Percentiles rank a stretch among this genome's conserved stretches.
phyloP scores from a whole-genome alignment of 2,888 invertebrate genomes.

The Zaprionus obscuricornis region DNA sequence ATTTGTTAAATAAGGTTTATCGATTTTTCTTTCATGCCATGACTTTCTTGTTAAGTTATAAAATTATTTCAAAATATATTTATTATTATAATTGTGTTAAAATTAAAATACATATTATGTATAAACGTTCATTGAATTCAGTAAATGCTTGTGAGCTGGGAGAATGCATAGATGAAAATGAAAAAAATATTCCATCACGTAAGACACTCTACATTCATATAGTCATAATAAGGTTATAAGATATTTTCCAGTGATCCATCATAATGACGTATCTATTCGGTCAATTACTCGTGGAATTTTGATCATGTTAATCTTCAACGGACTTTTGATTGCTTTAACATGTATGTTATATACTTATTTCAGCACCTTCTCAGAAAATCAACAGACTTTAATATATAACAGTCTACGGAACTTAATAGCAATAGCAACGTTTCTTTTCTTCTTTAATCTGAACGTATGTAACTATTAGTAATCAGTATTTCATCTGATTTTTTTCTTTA shows the following conservation, averaged over 20 bases:
- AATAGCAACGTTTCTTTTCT: no score
- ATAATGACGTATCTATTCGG: background rate
- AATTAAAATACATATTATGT: slow-evolving; percentile 17
- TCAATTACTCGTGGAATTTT: background rate
- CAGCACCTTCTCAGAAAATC: background rate
- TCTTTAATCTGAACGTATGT: no score
- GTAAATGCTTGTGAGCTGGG: slow-evolving; percentile 30
- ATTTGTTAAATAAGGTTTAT: slow-evolving; percentile 66
- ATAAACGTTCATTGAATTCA: background rate
- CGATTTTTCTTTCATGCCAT: slow-evolving; percentile 44
- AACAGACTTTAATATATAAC: no score
- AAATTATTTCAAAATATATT: background rate
- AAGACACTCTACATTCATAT: background rate
- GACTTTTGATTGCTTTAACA: slow-evolving; percentile 7
- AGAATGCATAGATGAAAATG: background rate
- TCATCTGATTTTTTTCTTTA: background rate
- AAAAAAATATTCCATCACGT: background rate
- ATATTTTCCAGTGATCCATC: slow-evolving; percentile 16
- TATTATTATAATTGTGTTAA: background rate
- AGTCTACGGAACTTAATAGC: no score
- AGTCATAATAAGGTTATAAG: background rate
- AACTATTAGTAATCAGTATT: background rate
- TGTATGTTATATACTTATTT: slow-evolving; percentile 22
- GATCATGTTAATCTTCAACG: slow-evolving; percentile 38
- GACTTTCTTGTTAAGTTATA: slow-evolving; percentile 26